Percentiles rank a stretch among this genome's conserved stretches.
phyloP scores from a whole-genome alignment of 1,140 invertebrate genomes.

The Bombus difficillimus region DNA sequence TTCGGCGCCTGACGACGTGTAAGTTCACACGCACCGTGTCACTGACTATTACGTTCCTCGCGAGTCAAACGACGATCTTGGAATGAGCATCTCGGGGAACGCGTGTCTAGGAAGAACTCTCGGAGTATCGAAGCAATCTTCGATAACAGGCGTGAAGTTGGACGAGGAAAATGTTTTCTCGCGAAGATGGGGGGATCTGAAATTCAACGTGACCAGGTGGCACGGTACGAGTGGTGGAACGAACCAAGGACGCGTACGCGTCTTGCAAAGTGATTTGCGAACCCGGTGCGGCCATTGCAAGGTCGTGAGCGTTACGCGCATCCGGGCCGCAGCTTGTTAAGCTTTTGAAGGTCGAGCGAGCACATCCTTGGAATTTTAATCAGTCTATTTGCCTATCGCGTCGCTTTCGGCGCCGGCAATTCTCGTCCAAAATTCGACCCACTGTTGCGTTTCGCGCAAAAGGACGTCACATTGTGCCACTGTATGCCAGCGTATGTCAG shows the following conservation, averaged over 20 bases:
- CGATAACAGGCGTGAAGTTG: neutral
- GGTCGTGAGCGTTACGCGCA: conserved; percentile 36
- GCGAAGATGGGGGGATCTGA: neutral
- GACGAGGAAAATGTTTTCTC: neutral
- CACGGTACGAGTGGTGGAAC: neutral
- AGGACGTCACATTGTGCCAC: neutral
- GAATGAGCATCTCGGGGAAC: no score
- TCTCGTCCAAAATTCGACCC: neutral
- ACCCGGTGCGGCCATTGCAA: conserved; percentile 14
- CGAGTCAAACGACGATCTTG: no score
- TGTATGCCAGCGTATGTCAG: neutral
- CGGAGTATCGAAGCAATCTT: neutral
- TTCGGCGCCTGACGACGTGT: no score
- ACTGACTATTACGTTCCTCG: no score
- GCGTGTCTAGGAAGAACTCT: no score
- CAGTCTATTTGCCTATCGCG: conserved; percentile 45
- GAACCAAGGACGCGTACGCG: conserved; percentile 26
- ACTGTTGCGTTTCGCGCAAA: neutral
- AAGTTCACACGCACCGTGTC: no score
- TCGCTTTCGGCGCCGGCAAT: neutral
- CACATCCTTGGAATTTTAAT: conserved; percentile 54
- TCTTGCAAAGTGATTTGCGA: conserved; percentile 49
- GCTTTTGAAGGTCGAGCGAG: conserved; percentile 33
- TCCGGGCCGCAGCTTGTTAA: conserved; percentile 52
- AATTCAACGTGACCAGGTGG: neutral